These are phyloP conservation scores for Megaceryle torquata DNA, from an alignment of 2,113 vertebrate species.

Conservation along the genomic window DNA sequence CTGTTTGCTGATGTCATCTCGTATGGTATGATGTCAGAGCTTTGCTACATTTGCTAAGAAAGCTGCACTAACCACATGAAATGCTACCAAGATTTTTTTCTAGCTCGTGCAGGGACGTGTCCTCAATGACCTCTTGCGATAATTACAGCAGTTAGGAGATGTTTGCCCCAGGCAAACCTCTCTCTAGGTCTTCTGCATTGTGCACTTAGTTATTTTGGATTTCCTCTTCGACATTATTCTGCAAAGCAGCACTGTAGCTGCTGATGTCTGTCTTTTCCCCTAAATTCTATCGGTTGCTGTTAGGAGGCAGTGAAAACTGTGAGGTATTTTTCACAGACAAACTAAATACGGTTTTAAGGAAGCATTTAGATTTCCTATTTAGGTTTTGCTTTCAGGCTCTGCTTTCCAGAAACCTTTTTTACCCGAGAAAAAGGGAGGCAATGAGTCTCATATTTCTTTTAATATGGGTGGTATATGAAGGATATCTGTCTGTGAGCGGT, in stretches of 20 bases:
- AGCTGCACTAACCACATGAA: not conserved
- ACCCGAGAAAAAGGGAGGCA: not conserved
- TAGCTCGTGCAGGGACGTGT: not conserved
- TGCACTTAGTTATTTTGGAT: not conserved
- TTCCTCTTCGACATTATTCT: not conserved
- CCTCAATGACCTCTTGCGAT: constrained; percentile 2
- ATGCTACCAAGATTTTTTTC: not conserved
- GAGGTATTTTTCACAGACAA: not conserved
- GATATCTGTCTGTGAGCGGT: not conserved
- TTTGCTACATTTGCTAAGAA: not conserved
- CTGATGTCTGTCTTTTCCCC: not conserved
- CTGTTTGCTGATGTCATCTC: not conserved
- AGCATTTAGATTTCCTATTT: not conserved
- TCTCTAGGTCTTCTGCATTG: not conserved
- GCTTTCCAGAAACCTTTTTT: constrained; percentile 7
- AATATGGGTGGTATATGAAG: not conserved
- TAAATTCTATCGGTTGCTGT: not conserved
- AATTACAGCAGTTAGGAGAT: not conserved
- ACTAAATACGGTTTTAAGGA: not conserved
- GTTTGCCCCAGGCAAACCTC: not conserved
- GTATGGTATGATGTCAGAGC: not conserved
- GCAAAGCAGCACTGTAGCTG: not conserved
- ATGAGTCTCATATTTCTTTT: not conserved
- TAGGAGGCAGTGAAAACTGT: not conserved
- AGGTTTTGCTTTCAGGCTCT: not conserved